phyloP scores from a whole-genome alignment of 2,888 invertebrate genomes.

The Diogma glabrata region DNA sequence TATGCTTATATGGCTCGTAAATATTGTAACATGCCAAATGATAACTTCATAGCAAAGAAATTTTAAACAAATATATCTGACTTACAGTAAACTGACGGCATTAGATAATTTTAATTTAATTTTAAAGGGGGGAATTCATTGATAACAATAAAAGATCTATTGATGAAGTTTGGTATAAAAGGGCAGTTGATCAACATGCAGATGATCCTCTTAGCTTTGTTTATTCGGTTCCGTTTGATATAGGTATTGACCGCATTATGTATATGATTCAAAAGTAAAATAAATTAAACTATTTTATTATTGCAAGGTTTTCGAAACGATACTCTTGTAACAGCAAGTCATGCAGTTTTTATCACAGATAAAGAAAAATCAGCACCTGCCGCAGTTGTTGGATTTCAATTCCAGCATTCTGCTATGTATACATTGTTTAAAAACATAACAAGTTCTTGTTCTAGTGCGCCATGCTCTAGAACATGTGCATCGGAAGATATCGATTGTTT shows the following conservation, averaged over 20 bases:
- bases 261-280: not conserved
- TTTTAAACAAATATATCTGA: too few relatives aligned
- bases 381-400: constrained; percentile 66
- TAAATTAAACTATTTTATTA: not conserved
- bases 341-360: constrained; percentile 62
- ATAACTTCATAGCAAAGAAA: too few relatives aligned
- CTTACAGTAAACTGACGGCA: not conserved
- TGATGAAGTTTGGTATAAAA: constrained; percentile 80
- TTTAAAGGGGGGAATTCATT: constrained; percentile 44
- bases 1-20: too few relatives aligned
- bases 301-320: constrained; percentile 35
- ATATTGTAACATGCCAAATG: too few relatives aligned
- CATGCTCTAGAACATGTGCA: constrained; percentile 42
- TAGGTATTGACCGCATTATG: too few relatives aligned
- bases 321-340: constrained; percentile 72
- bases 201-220: constrained; percentile 69
- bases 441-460: constrained; percentile 17
- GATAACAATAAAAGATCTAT: constrained; percentile 64
- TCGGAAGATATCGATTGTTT: constrained; percentile 65
- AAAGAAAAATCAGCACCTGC: constrained; percentile 48
- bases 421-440: constrained; percentile 72
- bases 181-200: constrained; percentile 78
- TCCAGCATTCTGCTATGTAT: constrained; percentile 63
- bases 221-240: constrained; percentile 63
- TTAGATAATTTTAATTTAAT: not conserved